Evolutionary conservation across 1,140 invertebrate genomes (phyloP), one percentile per base, ranked within the genome.

Genomic region (Drosophila kepulauana): DNA sequence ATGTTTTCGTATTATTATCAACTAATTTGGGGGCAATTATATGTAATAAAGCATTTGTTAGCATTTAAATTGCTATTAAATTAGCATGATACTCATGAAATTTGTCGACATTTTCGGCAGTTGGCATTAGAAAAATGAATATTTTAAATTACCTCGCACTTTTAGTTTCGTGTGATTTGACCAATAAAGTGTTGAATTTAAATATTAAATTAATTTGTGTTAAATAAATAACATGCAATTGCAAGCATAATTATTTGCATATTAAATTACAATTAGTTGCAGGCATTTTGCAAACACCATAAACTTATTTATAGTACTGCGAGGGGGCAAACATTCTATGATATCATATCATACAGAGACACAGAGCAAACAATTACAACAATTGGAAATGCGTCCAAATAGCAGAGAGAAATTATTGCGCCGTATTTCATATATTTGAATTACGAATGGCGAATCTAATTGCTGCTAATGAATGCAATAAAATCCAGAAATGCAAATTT

Each of bases 261-360:
- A 88, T 88, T 79, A 79, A 77, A 88, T 79, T 41, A 75, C 63
- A 78, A 82, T 86, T 86, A 61, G 65, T 43, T 52, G 35, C 35
- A 35, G 35, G 38, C 62, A 43, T 62, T 52, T 25, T 15, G 45
- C 15, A 46, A 35, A 73, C 20, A 56, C 35, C 28, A 62, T 10
- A 25, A 46, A 43, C 11, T 15, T 5, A 43, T 43, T 13, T 46
- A 25, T 25, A 25, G 20, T 41, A 35, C 25, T 52, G 45, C 30
- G 15, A 10, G 61, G 20, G 57, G 10, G 15, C 41, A 56, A 2
- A 67, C 15, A 65, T n/a, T 38, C 25, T n/a, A 13, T 49, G 41
- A 48, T 73, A 62, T 69, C 57, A 20, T 65, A 71, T 57, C 65
- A 48, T 41, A 48, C 46, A n/a, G 13, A 25, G 20, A 25, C 20